Percentiles rank a stretch among this genome's conserved stretches.
Conservation (phyloP, 2,113 vertebrate genomes). For the Promerops cafer region DNA sequence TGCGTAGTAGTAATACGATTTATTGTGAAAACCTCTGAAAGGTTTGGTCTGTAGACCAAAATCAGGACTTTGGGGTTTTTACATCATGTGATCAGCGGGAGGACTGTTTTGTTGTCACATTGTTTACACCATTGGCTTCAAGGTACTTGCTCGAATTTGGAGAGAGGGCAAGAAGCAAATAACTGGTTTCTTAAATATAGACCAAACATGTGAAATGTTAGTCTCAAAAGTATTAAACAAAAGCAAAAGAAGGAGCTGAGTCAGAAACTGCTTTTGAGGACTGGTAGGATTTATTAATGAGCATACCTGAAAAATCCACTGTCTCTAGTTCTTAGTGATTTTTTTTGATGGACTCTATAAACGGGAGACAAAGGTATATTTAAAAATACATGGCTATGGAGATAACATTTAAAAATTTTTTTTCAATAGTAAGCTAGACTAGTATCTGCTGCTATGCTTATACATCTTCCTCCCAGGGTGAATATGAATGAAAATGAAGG, state of each 20-base stretch:
- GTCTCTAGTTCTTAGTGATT: neutral
- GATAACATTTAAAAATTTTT: neutral
- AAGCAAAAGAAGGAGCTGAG: neutral
- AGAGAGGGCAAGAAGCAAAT: neutral
- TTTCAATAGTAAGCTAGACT: neutral
- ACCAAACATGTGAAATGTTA: neutral
- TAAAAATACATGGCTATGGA: neutral
- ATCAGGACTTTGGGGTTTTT: neutral
- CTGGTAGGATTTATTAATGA: neutral
- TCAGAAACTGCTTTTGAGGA: neutral
- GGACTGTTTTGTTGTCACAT: neutral
- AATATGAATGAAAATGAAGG: neutral
- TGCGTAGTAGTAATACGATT: rapidly evolving
- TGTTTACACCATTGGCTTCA: neutral
- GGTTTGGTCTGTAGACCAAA: neutral
- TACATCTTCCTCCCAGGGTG: neutral
- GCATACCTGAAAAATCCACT: neutral
- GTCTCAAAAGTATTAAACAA: neutral
- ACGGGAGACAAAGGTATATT: neutral
- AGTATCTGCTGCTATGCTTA: neutral
- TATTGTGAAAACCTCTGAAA: neutral
- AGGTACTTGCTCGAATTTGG: neutral
- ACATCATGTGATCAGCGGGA: neutral
- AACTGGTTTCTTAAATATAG: neutral
- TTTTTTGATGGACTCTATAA: neutral